These are phyloP conservation scores for Pinna nobilis DNA, from an alignment of 1,140 invertebrate species.

Conservation along the genomic window DNA sequence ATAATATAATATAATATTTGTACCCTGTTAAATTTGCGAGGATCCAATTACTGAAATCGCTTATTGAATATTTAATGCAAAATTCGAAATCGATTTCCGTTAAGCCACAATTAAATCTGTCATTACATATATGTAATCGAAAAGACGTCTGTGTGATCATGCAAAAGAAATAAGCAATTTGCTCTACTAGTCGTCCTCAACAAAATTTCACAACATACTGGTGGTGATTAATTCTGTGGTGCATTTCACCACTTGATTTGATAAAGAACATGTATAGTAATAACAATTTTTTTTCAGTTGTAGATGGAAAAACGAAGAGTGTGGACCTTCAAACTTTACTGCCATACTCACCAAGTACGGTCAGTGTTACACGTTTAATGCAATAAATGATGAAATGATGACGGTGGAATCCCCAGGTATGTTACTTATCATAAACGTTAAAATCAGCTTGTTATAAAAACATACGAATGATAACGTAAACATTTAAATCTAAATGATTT, in stretches of 20 bases:
- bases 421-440: too few species aligned
- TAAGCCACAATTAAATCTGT: background rate
- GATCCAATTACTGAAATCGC: too few species aligned
- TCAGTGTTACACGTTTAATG: constrained; percentile 8
- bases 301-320: background rate
- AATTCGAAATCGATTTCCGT: too few species aligned
- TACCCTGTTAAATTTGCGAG: too few species aligned
- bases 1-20: too few species aligned
- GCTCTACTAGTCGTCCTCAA: background rate
- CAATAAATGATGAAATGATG: background rate
- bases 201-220: background rate
- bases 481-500: too few species aligned
- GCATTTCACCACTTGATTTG: too few species aligned
- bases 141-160: background rate
- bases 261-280: too few species aligned
- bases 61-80: too few species aligned
- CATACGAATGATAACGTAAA: too few species aligned
- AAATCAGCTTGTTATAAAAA: too few species aligned
- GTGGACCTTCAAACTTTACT: background rate
- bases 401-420: background rate
- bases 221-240: too few species aligned
- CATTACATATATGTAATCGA: background rate
- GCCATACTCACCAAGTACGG: background rate
- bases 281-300: background rate
- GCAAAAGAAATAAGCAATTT: background rate